These are phyloP conservation scores for Macropus fuliginosus DNA, from an alignment of 2,797 vertebrate genomes.

Conservation along the genomic window DNA sequence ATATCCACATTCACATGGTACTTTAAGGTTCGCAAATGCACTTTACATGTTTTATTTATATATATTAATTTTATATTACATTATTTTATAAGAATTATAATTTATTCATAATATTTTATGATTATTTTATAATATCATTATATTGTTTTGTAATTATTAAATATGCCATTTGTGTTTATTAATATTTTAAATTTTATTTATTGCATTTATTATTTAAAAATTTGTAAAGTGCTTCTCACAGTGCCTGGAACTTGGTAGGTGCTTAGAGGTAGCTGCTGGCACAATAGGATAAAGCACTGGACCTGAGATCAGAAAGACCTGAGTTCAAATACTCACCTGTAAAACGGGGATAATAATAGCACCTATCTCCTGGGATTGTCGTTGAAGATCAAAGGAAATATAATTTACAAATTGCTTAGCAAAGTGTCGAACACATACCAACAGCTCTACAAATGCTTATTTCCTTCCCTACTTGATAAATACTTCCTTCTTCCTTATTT, in stretches of 20 bases:
- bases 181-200: not conserved
- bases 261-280: too few relatives aligned
- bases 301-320: not conserved
- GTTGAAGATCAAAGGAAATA: not conserved
- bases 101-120: too few relatives aligned
- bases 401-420: not conserved
- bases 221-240: not conserved
- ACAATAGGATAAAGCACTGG: not conserved
- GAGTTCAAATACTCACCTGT: not conserved
- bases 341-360: not conserved
- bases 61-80: too few relatives aligned
- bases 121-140: too few relatives aligned
- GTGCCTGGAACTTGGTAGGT: too few relatives aligned
- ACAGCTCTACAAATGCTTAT: not conserved
- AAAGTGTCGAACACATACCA: too few relatives aligned
- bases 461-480: not conserved
- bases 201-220: not conserved
- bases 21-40: too few relatives aligned
- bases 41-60: too few relatives aligned
- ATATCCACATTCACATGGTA: too few relatives aligned
- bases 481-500: not conserved
- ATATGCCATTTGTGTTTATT: not conserved
- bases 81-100: too few relatives aligned
- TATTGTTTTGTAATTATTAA: not conserved
- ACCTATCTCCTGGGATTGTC: not conserved